A percentile compares a stretch with the other conserved stretches of the same genome.
These are phyloP conservation scores for Drosophila miranda DNA, from an alignment of 1,140 invertebrate genomes.

Conservation along the genomic window DNA sequence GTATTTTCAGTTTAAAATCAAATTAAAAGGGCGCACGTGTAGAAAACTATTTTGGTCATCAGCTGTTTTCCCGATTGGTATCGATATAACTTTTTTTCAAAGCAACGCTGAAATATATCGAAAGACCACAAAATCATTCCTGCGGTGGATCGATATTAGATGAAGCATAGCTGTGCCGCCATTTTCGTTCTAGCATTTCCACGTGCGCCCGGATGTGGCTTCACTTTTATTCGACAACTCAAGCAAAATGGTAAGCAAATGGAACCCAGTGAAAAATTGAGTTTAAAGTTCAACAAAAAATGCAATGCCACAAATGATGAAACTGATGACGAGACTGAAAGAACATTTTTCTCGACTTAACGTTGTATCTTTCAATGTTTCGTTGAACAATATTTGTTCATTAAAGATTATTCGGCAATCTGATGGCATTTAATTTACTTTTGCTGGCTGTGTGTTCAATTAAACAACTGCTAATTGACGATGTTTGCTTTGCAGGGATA, in stretches of 20 bases:
- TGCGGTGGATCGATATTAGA: neutral
- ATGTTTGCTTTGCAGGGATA: constrained; percentile 27
- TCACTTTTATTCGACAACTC: constrained; percentile 35
- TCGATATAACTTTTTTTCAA: neutral
- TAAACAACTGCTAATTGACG: neutral
- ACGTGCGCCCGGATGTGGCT: constrained; percentile 25
- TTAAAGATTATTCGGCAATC: constrained; percentile 70
- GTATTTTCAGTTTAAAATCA: constrained; percentile 29
- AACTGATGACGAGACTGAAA: constrained; percentile 77
- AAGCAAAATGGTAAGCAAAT: constrained; percentile 49
- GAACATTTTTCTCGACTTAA: constrained; percentile 47
- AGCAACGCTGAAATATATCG: too few relatives aligned
- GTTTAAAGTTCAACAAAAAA: neutral
- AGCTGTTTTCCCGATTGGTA: constrained; percentile 22
- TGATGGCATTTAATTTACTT: constrained; percentile 48
- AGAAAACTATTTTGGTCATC: constrained; percentile 9
- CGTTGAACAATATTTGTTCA: constrained; percentile 64
- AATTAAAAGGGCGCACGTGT: constrained; percentile 24
- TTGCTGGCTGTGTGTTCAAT: neutral
- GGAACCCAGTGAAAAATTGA: neutral
- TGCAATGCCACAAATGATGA: constrained; percentile 60
- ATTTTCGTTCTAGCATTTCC: constrained; percentile 30
- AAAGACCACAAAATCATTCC: too few relatives aligned
- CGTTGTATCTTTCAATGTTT: constrained; percentile 65
- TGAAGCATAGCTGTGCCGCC: neutral